Percentiles rank a stretch among this genome's conserved stretches.
Evolutionary conservation across 2,888 invertebrate genomes (phyloP).

Genomic region (Leptopterna dolabrata): DNA sequence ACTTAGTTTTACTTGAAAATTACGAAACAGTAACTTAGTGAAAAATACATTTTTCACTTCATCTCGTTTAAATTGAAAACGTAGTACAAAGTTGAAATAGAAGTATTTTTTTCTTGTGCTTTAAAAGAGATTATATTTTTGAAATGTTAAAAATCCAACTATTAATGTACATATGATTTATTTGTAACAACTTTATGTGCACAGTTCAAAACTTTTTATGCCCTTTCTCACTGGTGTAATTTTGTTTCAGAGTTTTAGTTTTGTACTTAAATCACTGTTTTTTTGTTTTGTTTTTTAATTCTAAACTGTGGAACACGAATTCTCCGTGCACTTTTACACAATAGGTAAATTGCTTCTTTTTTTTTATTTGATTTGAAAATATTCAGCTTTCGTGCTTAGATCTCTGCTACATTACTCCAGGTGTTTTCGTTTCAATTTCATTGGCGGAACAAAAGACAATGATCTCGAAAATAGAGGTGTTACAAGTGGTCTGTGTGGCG

Average conservation of each 20-base stretch:
- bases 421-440: background rate
- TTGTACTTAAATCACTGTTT: background rate
- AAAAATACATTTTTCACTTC: background rate
- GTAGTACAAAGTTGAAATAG: background rate
- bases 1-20: background rate
- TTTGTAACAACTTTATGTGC: background rate
- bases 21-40: background rate
- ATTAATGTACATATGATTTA: background rate
- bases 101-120: background rate
- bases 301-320: background rate
- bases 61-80: background rate
- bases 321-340: slow-evolving; percentile 17
- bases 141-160: background rate
- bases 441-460: background rate
- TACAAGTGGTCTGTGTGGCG: background rate
- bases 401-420: slow-evolving; percentile 19
- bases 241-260: background rate
- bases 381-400: slow-evolving; percentile 43
- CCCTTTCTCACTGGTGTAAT: background rate
- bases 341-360: background rate
- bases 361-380: background rate
- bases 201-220: background rate
- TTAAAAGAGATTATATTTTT: background rate
- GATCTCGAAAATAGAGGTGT: background rate
- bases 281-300: background rate